A percentile compares a stretch with the other conserved stretches of the same genome.
phyloP scores from a whole-genome alignment of 1,140 invertebrate species.

The Aphis craccivora region DNA sequence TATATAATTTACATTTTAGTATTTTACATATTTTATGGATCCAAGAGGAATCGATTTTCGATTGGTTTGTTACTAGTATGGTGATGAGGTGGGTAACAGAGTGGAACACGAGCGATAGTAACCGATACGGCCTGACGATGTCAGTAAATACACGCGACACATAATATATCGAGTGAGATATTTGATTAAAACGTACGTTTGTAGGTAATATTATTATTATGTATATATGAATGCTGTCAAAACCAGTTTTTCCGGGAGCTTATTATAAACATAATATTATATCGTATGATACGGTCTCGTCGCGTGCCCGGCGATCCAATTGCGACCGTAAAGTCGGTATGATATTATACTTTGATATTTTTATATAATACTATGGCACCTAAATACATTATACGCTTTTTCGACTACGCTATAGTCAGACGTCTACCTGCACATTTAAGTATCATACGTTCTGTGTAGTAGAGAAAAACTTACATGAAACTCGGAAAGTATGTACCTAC shows the following conservation, averaged over 20 bases:
- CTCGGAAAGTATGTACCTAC: background rate
- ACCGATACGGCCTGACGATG: background rate
- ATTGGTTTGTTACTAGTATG: background rate
- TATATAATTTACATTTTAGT: background rate
- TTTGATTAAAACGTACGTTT: slow-evolving; percentile 12
- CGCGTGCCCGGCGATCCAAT: background rate
- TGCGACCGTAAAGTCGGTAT: background rate
- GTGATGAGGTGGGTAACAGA: background rate
- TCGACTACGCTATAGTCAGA: background rate
- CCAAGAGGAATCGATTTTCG: background rate
- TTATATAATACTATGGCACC: background rate
- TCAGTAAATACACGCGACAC: background rate
- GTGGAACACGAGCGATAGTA: background rate
- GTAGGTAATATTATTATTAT: slow-evolving; percentile 4
- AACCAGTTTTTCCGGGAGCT: slow-evolving; percentile 11
- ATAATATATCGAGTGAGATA: background rate
- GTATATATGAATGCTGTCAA: background rate
- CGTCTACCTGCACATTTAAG: background rate
- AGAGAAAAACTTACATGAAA: background rate
- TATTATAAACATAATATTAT: slow-evolving; percentile 13
- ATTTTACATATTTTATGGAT: background rate
- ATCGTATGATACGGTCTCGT: background rate
- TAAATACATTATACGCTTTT: background rate
- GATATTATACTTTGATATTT: background rate
- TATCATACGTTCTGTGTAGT: background rate